phyloP scores from a whole-genome alignment of 2,113 vertebrate species.

The Rhinoptilus africanus region DNA sequence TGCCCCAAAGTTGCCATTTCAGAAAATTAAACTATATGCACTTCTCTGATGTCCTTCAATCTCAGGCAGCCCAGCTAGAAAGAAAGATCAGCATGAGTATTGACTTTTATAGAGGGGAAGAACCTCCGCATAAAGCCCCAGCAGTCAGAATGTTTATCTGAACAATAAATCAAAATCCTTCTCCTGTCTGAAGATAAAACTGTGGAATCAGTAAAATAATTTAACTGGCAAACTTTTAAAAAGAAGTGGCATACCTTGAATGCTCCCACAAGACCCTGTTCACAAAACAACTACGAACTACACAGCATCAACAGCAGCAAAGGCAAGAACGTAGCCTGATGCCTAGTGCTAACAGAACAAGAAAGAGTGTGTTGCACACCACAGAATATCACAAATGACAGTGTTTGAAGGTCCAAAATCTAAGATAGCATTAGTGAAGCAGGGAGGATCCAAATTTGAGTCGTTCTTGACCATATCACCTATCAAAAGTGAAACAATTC shows the following conservation, averaged over 20 bases:
- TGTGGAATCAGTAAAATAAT: neutral
- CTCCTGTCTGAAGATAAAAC: neutral
- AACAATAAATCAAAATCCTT: neutral
- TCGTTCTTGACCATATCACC: neutral
- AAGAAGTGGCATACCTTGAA: neutral
- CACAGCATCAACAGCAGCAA: neutral
- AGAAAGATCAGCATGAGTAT: neutral
- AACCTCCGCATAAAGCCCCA: neutral
- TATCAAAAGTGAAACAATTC: neutral
- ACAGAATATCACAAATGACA: neutral
- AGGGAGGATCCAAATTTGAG: accelerated
- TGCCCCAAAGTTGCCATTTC: neutral
- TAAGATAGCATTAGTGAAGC: neutral
- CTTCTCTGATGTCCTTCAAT: neutral
- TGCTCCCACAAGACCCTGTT: neutral
- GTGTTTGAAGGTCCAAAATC: neutral
- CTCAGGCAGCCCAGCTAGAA: neutral
- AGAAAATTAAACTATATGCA: neutral
- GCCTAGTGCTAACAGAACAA: neutral
- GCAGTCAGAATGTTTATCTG: neutral
- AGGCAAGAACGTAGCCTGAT: neutral
- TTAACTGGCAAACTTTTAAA: neutral
- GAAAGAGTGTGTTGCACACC: neutral
- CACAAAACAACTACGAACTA: neutral
- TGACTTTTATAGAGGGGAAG: neutral